phyloP scores from a whole-genome alignment of 2,888 invertebrate genomes.

The Rhorus exstirpatorius region DNA sequence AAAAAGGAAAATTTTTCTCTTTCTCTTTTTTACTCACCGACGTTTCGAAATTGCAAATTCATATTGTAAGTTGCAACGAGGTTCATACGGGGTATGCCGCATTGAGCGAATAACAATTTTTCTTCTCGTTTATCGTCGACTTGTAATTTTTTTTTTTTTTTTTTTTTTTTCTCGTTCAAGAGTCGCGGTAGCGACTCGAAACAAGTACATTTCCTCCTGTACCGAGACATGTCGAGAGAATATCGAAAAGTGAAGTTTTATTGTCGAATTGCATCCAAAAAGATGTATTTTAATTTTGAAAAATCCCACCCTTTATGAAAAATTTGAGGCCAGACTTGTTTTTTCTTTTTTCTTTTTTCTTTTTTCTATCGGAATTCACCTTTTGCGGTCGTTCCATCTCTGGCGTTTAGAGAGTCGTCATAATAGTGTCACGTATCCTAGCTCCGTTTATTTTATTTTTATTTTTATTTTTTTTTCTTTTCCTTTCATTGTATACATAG shows the following conservation, averaged over 20 bases:
- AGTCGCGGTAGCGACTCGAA: no score
- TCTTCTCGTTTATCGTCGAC: not conserved
- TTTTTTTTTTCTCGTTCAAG: no score
- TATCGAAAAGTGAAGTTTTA: constrained; percentile 13
- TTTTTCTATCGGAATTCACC: constrained; percentile 19
- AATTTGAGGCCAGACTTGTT: not conserved
- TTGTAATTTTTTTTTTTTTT: not conserved
- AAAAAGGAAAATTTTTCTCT: constrained; percentile 48
- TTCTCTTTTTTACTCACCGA: constrained; percentile 6
- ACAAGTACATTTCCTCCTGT: no score
- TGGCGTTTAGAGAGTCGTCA: constrained; percentile 1
- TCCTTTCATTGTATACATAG: no score
- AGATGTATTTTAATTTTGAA: constrained; percentile 10
- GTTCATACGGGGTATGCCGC: no score
- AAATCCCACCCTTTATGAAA: constrained; percentile 8
- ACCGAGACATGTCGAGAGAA: no score
- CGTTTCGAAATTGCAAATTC: no score
- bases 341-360: not conserved
- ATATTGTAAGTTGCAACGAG: no score
- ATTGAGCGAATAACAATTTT: no score
- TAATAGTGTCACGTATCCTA: not conserved
- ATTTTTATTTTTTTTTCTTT: constrained; percentile 36
- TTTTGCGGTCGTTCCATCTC: constrained; percentile 16
- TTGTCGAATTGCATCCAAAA: constrained; percentile 10
- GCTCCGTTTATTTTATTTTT: constrained; percentile 14